phyloP scores from a whole-genome alignment of 2,797 vertebrate genomes.

The Platyrinchus mystaceus region DNA sequence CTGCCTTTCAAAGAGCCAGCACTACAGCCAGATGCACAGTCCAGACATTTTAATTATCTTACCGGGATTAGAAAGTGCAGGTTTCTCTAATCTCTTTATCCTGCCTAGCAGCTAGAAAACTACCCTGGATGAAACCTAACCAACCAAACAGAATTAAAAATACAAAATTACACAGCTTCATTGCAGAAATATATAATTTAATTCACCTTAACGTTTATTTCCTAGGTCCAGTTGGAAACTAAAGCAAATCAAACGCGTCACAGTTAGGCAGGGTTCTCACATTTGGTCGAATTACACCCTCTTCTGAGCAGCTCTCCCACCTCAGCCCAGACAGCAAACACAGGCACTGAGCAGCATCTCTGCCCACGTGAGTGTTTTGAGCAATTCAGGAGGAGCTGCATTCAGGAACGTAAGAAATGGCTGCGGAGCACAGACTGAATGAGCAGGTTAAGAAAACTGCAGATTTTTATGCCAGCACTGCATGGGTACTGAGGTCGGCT shows the following conservation, averaged over 20 bases:
- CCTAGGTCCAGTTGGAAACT: not conserved
- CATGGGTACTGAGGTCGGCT: accelerated
- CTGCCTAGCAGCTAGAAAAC: not conserved
- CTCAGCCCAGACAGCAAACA: not conserved
- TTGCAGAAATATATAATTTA: not conserved
- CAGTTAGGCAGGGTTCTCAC: not conserved
- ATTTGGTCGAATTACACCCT: not conserved
- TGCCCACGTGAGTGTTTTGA: accelerated
- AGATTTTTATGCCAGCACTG: not conserved
- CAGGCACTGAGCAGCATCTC: not conserved
- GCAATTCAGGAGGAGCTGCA: not conserved
- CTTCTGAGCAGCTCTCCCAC: not conserved
- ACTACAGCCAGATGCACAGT: not conserved
- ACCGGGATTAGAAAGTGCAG: not conserved
- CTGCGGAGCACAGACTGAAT: not conserved
- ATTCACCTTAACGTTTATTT: not conserved
- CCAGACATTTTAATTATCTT: not conserved
- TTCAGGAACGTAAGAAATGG: not conserved
- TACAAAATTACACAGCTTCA: not conserved
- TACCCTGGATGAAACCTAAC: not conserved
- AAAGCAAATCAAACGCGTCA: not conserved
- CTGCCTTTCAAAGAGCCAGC: not conserved
- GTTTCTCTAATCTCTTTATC: not conserved
- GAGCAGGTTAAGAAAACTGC: not conserved
- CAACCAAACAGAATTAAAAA: not conserved